Conservation (phyloP, 2,888 invertebrate species). For the Torymus aiolomorphi region DNA sequence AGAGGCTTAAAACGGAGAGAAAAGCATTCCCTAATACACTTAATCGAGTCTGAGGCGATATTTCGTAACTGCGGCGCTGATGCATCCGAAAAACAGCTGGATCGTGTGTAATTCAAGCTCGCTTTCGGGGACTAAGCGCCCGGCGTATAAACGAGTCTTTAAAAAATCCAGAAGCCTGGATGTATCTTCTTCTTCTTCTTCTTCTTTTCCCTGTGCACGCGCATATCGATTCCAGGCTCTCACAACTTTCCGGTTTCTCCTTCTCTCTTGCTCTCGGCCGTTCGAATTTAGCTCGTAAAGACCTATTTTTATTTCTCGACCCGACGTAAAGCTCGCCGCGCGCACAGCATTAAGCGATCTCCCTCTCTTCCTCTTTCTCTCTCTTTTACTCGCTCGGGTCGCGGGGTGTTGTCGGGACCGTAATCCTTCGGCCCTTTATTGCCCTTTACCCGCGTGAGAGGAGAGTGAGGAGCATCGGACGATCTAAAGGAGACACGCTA, state of each 20-base stretch:
- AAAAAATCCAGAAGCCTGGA: constrained; percentile 49
- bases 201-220: background rate
- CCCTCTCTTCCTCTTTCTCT: too few species aligned
- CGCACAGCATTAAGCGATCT: constrained; percentile 48
- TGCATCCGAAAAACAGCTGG: constrained; percentile 51
- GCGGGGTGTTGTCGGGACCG: constrained; percentile 38
- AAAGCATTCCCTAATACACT: constrained; percentile 39
- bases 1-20: constrained; percentile 2
- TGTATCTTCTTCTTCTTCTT: constrained; percentile 9
- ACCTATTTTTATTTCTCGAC: constrained; percentile 56
- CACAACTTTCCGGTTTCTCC: constrained; percentile 43
- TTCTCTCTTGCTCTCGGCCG: constrained; percentile 15
- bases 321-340: constrained; percentile 41
- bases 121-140: background rate
- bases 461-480: background rate
- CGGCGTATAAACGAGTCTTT: constrained; percentile 14
- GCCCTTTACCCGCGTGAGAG: constrained; percentile 23
- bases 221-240: constrained; percentile 43
- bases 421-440: constrained; percentile 57
- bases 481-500: constrained; percentile 8
- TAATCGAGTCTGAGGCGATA: constrained; percentile 43
- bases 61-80: constrained; percentile 26
- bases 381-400: background rate
- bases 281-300: constrained; percentile 59
- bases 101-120: constrained; percentile 51